Evolutionary conservation across 1,140 invertebrate species (phyloP).

Genomic region (Leptopilina clavipes): DNA sequence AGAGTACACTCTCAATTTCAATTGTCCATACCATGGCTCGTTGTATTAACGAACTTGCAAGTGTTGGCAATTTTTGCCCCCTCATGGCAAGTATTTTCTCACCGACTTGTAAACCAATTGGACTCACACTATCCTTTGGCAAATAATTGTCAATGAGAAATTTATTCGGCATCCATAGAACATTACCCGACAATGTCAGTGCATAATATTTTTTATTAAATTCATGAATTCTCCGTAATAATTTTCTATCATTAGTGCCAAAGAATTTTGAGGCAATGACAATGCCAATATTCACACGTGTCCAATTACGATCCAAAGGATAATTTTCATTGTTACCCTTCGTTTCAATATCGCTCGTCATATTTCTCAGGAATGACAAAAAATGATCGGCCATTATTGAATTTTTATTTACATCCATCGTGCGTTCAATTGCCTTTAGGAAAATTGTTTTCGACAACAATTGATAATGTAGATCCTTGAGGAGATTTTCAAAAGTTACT

Average conservation of each 20-base stretch:
- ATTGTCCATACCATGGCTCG: constrained; percentile 65
- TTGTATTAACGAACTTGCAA: constrained; percentile 57
- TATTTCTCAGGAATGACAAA: constrained; percentile 81
- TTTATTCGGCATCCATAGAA: constrained; percentile 87
- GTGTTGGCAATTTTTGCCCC: constrained; percentile 58
- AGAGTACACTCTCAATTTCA: constrained; percentile 60
- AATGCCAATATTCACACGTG: constrained; percentile 83
- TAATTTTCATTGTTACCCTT: constrained; percentile 75
- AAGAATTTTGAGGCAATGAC: constrained; percentile 85
- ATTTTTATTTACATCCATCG: constrained; percentile 82
- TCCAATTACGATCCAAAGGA: constrained; percentile 78
- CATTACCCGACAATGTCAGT: constrained; percentile 83
- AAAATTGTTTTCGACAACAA: constrained; percentile 68
- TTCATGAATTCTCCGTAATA: constrained; percentile 83
- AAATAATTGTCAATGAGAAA: constrained; percentile 79
- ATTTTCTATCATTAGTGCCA: constrained; percentile 85
- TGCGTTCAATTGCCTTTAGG: constrained; percentile 77
- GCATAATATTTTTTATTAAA: constrained; percentile 86
- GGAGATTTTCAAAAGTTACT: constrained; percentile 79
- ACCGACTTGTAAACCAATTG: constrained; percentile 58
- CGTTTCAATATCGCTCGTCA: constrained; percentile 80
- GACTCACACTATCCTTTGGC: constrained; percentile 58
- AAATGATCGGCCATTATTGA: constrained; percentile 83
- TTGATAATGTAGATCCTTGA: constrained; percentile 79
- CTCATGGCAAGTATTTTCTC: constrained; percentile 61